Evolutionary conservation across 2,113 vertebrate species (phyloP).

Genomic region (Porphyrio hochstetteri): DNA sequence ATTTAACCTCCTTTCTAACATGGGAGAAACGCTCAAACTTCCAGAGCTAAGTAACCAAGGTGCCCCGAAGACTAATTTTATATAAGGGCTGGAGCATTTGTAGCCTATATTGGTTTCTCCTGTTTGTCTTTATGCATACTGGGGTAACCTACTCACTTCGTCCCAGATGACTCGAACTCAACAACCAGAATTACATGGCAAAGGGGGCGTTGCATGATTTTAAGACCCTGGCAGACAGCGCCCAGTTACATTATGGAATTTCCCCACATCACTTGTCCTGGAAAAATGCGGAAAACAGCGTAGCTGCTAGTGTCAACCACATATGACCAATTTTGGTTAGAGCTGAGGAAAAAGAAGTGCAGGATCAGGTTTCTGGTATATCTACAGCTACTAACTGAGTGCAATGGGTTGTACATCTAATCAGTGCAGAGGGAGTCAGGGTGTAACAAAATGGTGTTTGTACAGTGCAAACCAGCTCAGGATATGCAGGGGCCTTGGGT

Average conservation of each 20-base stretch:
- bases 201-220: not conserved
- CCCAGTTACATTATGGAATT: not conserved
- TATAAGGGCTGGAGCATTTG: not conserved
- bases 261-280: not conserved
- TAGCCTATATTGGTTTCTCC: not conserved
- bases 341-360: rapidly evolving
- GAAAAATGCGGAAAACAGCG: not conserved
- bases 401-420: not conserved
- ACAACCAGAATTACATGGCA: not conserved
- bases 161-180: not conserved
- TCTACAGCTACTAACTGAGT: not conserved
- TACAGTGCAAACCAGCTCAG: not conserved
- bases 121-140: not conserved
- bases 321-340: not conserved
- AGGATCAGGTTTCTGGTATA: not conserved
- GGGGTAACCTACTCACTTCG: not conserved
- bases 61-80: not conserved
- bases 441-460: not conserved
- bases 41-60: not conserved
- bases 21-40: not conserved
- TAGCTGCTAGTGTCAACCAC: not conserved
- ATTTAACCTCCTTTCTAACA: not conserved
- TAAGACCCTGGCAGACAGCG: not conserved
- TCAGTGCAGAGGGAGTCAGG: not conserved
- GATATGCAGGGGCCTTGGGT: not conserved